Evolutionary conservation across 35 echinoderm and acorn worm species (phyloP), one percentile per base, ranked within the genome.

Genomic region (Heliocidaris erythrogramma): DNA sequence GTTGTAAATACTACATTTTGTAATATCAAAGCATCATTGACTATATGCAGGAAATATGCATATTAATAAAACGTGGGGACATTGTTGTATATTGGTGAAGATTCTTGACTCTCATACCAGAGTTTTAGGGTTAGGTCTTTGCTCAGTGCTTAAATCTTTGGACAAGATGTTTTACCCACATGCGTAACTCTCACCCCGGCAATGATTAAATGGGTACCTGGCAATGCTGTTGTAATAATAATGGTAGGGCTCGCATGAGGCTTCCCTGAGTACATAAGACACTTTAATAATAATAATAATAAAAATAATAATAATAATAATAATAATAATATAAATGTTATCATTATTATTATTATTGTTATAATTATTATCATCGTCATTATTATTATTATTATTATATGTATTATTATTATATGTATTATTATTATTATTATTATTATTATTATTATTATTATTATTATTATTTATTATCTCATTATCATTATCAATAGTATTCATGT

Each of bases 371-470:
- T 84, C n/a, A 84, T 84, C 3, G 3, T 42, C 3, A 42, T 42
- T 42, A 42, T 42, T 42, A 42, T 42, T 42, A 84, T 84, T 4
- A 84, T 84, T 84, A 4, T 84, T 84, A 84, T 84, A n/a, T n/a
- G n/a, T 42, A 42, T 42, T 42, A 42, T 42, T 42, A 42, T 42
- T 42, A 42, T 42, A 42, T 1, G 0, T 42, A 84, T 84, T 4
- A 84, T 84, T 84, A 4, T 84, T 84, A 84, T 84, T 84, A 84
- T 84, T 4, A 84, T 84, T 4, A 84, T 84, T 4, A 4, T 84
- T 84, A 84, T 84, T 84, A 84, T 84, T 84, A 84, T 84, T 84
- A 84, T 84, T 29, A 84, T 84, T 84, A 84, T 84, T 29, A 84
- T 29, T 29, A 84, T 84, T 84, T 4, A 84, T 84, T 4, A 84